These are phyloP conservation scores for Drosophila equinoxialis DNA, from an alignment of 1,140 invertebrate genomes.

Conservation along the genomic window DNA sequence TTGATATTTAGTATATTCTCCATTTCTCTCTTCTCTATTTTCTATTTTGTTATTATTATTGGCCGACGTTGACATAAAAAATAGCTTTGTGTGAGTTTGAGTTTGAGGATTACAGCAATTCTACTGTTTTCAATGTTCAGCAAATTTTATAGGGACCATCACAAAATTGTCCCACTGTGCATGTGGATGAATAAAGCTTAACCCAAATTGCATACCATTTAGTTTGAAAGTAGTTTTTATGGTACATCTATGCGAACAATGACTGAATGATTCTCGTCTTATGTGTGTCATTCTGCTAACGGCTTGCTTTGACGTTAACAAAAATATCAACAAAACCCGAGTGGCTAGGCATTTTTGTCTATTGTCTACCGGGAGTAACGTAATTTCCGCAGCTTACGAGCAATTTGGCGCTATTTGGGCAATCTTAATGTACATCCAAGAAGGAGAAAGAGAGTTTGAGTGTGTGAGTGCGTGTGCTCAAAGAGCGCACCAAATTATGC, in stretches of 20 bases:
- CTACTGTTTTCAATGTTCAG: neutral
- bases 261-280: constrained; percentile 38
- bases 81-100: too few species aligned
- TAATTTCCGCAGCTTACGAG: constrained; percentile 61
- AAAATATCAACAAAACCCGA: constrained; percentile 24
- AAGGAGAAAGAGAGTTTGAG: neutral
- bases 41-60: too few species aligned
- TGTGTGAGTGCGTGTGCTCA: constrained; percentile 21
- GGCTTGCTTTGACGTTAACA: constrained; percentile 8
- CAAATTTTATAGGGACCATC: neutral
- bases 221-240: constrained; percentile 1
- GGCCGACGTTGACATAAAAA: too few species aligned
- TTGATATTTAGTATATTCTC: too few species aligned
- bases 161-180: neutral
- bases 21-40: too few species aligned
- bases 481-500: constrained; percentile 68
- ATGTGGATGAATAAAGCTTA: neutral
- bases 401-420: constrained; percentile 64
- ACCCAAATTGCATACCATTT: constrained; percentile 9
- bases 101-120: too few species aligned
- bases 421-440: constrained; percentile 43
- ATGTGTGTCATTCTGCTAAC: constrained; percentile 29
- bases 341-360: constrained; percentile 43
- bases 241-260: constrained; percentile 17
- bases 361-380: constrained; percentile 47